Base-by-base conservation (phyloP, 2,113 vertebrate genomes). In the Sylvietta virens region DNA sequence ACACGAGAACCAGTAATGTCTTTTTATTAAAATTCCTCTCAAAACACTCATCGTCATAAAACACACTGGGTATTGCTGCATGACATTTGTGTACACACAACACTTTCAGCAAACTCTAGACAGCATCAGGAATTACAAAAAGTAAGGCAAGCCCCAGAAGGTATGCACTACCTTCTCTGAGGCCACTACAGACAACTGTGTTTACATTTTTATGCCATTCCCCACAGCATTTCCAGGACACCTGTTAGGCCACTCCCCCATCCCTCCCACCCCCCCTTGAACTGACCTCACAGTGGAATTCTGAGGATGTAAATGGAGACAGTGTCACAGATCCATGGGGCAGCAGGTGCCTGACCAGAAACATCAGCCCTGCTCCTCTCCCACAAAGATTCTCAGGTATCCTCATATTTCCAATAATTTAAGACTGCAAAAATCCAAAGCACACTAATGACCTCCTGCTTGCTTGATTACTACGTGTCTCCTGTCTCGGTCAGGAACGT, bases 11-110 rank as follows among this genome's bases (percentile, higher is more conserved):
- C 74, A 69, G 50, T 80, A 92, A 88, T 35, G 9, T 94, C 66
- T 94, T 91, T 97, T 97, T 97, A 97, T 97, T 96, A 96, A 97
- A 97, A 93, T 90, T 96, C 47, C 27, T 93, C 86, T 94, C 81
- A 53, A 84, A 88, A 89, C 44, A 93, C 26, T 87, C 81, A 50
- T 73, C 2, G 1, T 88, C 77, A 77, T 74, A 87, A 96, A 95
- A 93, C 60, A 88, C 61, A 91, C 35, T 45, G 88, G 64, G 33
- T 84, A 56, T 67, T 89, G 88, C 67, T 65, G n/a, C 77, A 60
- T 40, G 70, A 56, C 69, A 73, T 65, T 27, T 67, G 56, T 60
- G 58, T 31, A 72, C 50, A 73, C 7, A 67, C 72, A 66, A 73
- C 10, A 11, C 27, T 81, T 76, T 71, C 60, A 83, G 66, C 57